phyloP scores from a whole-genome alignment of 1,140 invertebrate genomes.

The Caenorhabditis remanei region DNA sequence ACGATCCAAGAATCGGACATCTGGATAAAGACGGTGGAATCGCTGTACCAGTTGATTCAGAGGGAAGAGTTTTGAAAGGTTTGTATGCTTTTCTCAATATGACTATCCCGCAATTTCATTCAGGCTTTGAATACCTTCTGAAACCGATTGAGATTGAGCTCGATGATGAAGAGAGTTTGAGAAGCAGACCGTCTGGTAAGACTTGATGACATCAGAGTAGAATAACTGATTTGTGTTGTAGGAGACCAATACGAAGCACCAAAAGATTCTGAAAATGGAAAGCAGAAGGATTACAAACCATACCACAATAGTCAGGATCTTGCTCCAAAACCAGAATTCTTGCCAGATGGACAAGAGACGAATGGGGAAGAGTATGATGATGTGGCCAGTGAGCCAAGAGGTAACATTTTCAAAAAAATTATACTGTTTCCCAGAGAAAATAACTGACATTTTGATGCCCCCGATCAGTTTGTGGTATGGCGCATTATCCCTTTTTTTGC shows the following conservation, averaged over 20 bases:
- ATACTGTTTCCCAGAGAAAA: neutral
- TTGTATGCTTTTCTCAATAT: no score
- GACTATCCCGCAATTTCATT: no score
- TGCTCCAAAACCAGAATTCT: neutral
- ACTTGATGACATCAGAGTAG: neutral
- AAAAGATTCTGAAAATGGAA: neutral
- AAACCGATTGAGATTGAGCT: conserved; percentile 4
- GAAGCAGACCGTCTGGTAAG: neutral
- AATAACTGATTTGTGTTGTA: neutral
- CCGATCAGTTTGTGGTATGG: no score
- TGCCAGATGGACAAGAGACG: neutral
- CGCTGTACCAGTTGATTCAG: neutral
- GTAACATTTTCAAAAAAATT: neutral
- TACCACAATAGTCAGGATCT: neutral
- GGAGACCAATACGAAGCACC: neutral
- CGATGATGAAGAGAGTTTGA: neutral
- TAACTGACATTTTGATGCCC: no score
- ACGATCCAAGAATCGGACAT: conserved; percentile 29
- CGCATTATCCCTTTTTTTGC: no score
- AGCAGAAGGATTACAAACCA: conserved; percentile 23
- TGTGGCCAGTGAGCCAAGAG: neutral
- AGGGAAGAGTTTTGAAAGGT: conserved; percentile 27
- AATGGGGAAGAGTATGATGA: conserved; percentile 6
- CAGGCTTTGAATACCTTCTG: conserved; percentile 27
- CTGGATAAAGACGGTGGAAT: conserved; percentile 12